Base-by-base conservation (phyloP, 2,888 invertebrate species). In the Hoplodrina blanda region DNA sequence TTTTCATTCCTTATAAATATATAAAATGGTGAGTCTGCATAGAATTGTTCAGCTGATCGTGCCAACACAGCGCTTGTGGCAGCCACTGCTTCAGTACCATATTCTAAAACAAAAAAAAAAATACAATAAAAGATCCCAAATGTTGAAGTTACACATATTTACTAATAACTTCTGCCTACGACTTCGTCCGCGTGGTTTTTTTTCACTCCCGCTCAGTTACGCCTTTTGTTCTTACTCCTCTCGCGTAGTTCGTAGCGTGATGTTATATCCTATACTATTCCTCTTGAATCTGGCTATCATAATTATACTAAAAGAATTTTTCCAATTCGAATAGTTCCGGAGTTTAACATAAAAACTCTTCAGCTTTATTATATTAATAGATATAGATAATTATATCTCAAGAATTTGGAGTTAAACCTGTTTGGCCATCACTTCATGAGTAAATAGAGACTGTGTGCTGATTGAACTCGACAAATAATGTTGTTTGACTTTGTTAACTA, bases 1-100 rank as follows among this genome's bases (percentile, higher is more conserved):
- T 93, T 92, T 78, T 97, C 97, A 86, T 98, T 97, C 78, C 97
- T 96, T 76, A 98, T 97, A 87, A 98, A 97, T 88, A 98, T 97
- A 70, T 97, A 93, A 91, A 98, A 98, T 0, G 98, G 98, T 44
- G 97, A 96, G 85, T 98, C 97, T 0, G 97, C 97, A 73, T 96
- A 95, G 75, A 96, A 96, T 49, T 79, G 81, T 30, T 94, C 83
- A 0, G 96, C 93, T 33, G 96, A 93, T 54, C 97, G 95, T 4
- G 96, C 95, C 64, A 97, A 86, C 52, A 96, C 87, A 0, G 96
- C 96, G 1, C 95, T 94, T 0, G 97, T 97, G 0, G 97, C 97
- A 0, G 98, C 97, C 0, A 97, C 97, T 0, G 97, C 98, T 86
- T 97, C 97, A 0, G 98, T 98, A 0, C 98, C 97, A 30, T 94